Base-by-base conservation (phyloP, 2,888 invertebrate genomes). In the Tricholauxania praeusta region DNA sequence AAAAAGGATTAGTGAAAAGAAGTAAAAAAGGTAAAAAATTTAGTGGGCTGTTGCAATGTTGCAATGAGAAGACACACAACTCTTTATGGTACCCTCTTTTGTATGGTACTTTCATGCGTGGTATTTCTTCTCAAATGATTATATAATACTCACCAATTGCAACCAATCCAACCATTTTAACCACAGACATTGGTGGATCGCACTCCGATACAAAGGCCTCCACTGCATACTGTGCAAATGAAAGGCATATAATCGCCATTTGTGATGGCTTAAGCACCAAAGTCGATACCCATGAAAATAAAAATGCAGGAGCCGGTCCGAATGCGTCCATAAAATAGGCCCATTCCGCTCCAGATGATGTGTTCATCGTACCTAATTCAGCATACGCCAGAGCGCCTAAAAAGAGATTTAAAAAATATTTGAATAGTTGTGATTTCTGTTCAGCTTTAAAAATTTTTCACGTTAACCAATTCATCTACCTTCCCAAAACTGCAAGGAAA, bases 311-410 rank as follows among this genome's bases (percentile, higher is more conserved):
- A 76, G 87, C 86, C 81, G 95, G 93, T 79, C 97, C 97, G 87
- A 96, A 96, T 73, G 96, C 96, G 88, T 96, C 96, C 94, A 96
- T 95, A 89, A 96, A 96, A 88, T 97, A 97, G 79, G 96, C 96
- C 90, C 97, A 97, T 88, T 97, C 97, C 77, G 96, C 97, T 78
- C 97, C 97, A 78, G 96, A 96, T 82, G 96, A 95, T 82, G 96
- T 96, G 88, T 97, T 96, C 94, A 97, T 95, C 79, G 97, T 97
- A 84, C 97, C 97, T 87, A 97, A 89, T 89, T 97, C 97, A 82
- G 96, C 96, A 88, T 97, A 97, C 80, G 96, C 93, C 84, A 97
- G 90, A 84, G 97, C 96, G 87, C 97, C 97, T 96, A 83, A 73
- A 86, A 84, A 65, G 76, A 71, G 22, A 60, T 49, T 52, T 12